Base-by-base conservation (phyloP, 2,797 vertebrate species). In the Cuculus canorus region DNA sequence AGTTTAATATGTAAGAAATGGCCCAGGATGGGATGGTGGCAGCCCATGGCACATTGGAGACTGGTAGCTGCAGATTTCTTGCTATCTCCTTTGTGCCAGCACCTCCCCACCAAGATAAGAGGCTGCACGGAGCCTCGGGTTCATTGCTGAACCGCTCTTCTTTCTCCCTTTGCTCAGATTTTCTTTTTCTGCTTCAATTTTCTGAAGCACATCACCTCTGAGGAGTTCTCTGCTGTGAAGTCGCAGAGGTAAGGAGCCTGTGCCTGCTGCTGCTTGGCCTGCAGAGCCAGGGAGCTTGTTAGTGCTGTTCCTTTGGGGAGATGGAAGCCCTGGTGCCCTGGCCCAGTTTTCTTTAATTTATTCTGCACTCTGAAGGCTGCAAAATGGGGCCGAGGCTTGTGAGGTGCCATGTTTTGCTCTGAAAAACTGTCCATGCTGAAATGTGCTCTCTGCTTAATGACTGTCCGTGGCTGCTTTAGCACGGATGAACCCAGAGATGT, bases 101-200 rank as follows among this genome's bases (percentile, higher is more conserved):
- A 66, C 32, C 63, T 88, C 69, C 28, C 16, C 45, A 57, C 28
- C 41, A 37, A 88, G 68, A 91, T 86, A 92, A 94, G 89, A 87
- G 92, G 79, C 79, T 89, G 60, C 54, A 17, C 17, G 59, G 22
- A 79, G 84, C 87, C 60, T 75, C 22, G 2, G 92, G 92, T 93
- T 97, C 69, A 50, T 54, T 79, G 25, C 92, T 86, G 63, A 90
- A 63, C 81, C 65, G 0, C 48, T 88, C 57, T 95, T 97, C 83
- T 81, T 72, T 69, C 96, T 88, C 96, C 86, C 81, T 94, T 95
- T 90, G 96, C 88, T 95, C 97, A 99, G 99, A 99, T 99, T 98
- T 99, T 99, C 98, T 99, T 99, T 98, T 99, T 99, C 98, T 99
- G 99, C 99, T 99, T 99, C 99, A 99, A 99, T 99, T 99, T 99